A percentile compares a stretch with the other conserved stretches of the same genome.
phyloP scores from a whole-genome alignment of 2,888 invertebrate genomes.

The Physocephala rufipes region DNA sequence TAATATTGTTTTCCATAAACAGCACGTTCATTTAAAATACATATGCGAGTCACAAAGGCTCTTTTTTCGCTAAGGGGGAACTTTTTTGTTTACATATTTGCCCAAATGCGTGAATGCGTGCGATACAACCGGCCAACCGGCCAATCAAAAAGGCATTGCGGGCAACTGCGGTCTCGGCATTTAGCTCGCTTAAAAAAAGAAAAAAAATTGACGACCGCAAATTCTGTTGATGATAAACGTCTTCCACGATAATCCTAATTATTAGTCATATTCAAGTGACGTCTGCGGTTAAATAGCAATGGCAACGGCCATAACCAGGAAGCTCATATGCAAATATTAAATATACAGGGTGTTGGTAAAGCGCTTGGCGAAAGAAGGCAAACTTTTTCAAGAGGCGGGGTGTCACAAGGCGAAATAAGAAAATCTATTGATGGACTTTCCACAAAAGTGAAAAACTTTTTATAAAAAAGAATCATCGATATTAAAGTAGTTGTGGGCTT shows the following conservation, averaged over 20 bases:
- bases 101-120: conserved; percentile 42
- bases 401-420: too few relatives aligned
- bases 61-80: conserved; percentile 42
- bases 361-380: neutral
- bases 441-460: too few relatives aligned
- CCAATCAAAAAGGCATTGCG: neutral
- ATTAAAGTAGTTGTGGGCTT: too few relatives aligned
- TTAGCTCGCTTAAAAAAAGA: neutral
- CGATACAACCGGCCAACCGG: conserved; percentile 42
- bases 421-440: too few relatives aligned
- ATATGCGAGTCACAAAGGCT: conserved; percentile 2
- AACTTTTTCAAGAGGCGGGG: too few relatives aligned
- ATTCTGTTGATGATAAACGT: conserved; percentile 22
- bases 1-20: neutral
- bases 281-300: conserved; percentile 9
- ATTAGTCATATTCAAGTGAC: conserved; percentile 30
- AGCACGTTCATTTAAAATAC: conserved; percentile 31
- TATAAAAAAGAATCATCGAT: too few relatives aligned
- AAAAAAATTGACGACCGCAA: conserved; percentile 13
- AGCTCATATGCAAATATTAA: too few relatives aligned
- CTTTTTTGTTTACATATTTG: conserved; percentile 20
- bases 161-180: neutral
- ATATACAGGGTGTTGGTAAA: too few relatives aligned
- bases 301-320: too few relatives aligned
- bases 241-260: conserved; percentile 25